Conservation (phyloP, 2,113 vertebrate species). For the Ceuthmochares aereus region DNA sequence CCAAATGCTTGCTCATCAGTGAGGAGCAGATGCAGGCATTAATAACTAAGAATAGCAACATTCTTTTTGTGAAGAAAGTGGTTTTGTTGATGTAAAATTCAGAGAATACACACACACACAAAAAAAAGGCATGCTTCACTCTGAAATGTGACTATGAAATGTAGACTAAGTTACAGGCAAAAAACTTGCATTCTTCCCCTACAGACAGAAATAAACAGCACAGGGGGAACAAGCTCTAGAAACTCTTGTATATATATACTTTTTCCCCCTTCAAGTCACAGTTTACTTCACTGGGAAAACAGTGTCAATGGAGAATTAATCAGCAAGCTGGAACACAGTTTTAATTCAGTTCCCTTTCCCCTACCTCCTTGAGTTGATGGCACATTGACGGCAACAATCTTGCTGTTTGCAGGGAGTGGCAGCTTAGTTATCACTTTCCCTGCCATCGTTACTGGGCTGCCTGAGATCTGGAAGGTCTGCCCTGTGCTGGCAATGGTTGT, state of each 20-base stretch:
- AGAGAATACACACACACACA: neutral
- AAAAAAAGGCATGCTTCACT: slow-evolving; percentile 4
- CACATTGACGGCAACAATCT: slow-evolving; percentile 98
- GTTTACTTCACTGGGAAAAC: slow-evolving; percentile 37
- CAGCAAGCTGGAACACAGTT: slow-evolving; percentile 58
- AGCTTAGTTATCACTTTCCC: slow-evolving; percentile 98
- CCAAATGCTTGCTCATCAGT: neutral
- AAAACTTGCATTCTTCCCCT: neutral
- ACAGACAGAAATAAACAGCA: slow-evolving; percentile 12
- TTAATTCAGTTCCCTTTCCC: slow-evolving; percentile 58
- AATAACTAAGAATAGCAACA: neutral
- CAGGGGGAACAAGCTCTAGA: neutral
- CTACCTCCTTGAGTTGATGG: slow-evolving; percentile 98
- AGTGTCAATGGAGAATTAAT: slow-evolving; percentile 61
- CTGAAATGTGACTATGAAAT: slow-evolving; percentile 18
- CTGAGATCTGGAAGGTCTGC: slow-evolving; percentile 96
- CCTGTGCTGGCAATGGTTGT: slow-evolving; percentile 87
- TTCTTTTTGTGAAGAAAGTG: neutral
- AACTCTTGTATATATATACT: neutral
- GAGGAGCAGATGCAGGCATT: neutral
- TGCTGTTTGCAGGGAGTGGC: slow-evolving; percentile 98
- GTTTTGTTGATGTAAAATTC: neutral
- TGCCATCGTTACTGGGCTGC: slow-evolving; percentile 90
- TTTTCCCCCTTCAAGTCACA: neutral
- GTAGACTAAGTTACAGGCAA: slow-evolving; percentile 52